Evolutionary conservation across 1,140 invertebrate genomes (phyloP).

Genomic region (Pogonomyrmex barbatus): DNA sequence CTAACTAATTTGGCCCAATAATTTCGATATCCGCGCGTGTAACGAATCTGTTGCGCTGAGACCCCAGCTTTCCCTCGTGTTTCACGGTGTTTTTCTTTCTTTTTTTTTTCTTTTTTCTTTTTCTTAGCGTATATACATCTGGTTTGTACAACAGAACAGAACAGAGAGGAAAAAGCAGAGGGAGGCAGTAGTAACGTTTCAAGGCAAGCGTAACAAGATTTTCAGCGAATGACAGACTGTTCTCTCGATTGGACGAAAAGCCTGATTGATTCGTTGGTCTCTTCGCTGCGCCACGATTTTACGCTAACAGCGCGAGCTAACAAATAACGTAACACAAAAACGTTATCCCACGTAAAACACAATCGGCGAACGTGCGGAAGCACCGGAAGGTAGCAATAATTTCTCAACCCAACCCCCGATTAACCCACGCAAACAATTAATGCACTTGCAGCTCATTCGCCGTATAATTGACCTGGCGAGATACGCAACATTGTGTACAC

Average conservation of each 20-base stretch:
- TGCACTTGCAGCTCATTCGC: conserved; percentile 36
- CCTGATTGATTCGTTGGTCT: conserved; percentile 81
- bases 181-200: conserved; percentile 66
- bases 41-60: conserved; percentile 13
- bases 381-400: conserved; percentile 53
- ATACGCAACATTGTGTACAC: background rate
- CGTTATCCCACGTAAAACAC: conserved; percentile 44
- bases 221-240: conserved; percentile 51
- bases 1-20: conserved; percentile 7
- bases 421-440: conserved; percentile 47
- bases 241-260: conserved; percentile 66
- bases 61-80: conserved; percentile 32
- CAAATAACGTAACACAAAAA: conserved; percentile 57
- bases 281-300: conserved; percentile 66
- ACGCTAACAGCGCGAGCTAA: conserved; percentile 62
- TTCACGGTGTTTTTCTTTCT: background rate
- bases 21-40: background rate
- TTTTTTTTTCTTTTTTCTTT: conserved; percentile 2
- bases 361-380: conserved; percentile 34
- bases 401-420: conserved; percentile 38
- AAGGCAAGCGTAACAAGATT: conserved; percentile 54
- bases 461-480: conserved; percentile 29
- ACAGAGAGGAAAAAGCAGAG: conserved; percentile 72
- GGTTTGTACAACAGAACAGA: conserved; percentile 66
- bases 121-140: conserved; percentile 17